phyloP scores from a whole-genome alignment of 35 echinoderm and acorn worm genomes.

The Stichopus chloronotus region DNA sequence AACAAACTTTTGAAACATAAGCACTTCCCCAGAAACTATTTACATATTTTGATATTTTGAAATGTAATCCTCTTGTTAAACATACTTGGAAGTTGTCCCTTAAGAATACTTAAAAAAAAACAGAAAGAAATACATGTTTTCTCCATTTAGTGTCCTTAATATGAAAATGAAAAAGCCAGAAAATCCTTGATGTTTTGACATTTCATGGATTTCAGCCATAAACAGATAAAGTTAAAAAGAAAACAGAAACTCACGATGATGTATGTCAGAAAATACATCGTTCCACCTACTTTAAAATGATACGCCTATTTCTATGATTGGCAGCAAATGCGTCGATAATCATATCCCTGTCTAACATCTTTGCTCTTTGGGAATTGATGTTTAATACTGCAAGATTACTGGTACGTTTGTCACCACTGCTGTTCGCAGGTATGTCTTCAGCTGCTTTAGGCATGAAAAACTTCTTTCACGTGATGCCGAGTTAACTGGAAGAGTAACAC shows the following conservation, averaged over 20 bases:
- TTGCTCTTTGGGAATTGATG: slow-evolving; percentile 10
- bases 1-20: neutral
- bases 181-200: slow-evolving; percentile 40
- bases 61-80: slow-evolving; percentile 7
- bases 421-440: slow-evolving; percentile 21
- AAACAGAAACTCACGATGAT: slow-evolving; percentile 21
- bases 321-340: slow-evolving; percentile 3
- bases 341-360: neutral
- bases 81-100: neutral
- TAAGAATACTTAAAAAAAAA: neutral
- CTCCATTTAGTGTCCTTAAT: slow-evolving; percentile 6
- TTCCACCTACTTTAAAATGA: slow-evolving; percentile 30
- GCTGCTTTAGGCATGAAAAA: neutral
- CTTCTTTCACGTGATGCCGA: slow-evolving; percentile 47
- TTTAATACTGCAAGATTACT: slow-evolving; percentile 12
- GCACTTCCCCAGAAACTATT: neutral
- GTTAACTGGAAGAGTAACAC: slow-evolving; percentile 9
- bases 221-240: slow-evolving; percentile 25
- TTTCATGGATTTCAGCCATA: slow-evolving; percentile 54
- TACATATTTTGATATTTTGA: neutral
- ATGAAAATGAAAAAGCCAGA: slow-evolving; percentile 10
- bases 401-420: neutral
- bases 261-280: slow-evolving; percentile 40
- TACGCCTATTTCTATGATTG: slow-evolving; percentile 31
- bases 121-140: slow-evolving; percentile 17